phyloP scores from a whole-genome alignment of 2,113 vertebrate genomes.

The Sclerurus mexicanus region DNA sequence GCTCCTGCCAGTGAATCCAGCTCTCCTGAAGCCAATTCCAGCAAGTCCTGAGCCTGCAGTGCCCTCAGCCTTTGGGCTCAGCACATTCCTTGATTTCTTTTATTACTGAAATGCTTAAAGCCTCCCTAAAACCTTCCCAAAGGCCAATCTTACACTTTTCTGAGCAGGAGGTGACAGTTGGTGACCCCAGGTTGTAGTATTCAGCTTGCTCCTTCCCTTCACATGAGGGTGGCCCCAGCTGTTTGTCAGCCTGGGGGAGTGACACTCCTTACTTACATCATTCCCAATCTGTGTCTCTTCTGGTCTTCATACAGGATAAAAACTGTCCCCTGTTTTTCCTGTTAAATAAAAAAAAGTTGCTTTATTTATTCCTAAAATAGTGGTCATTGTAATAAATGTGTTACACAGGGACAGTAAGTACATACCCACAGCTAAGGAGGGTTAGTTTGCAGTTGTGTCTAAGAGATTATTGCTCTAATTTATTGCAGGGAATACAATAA shows the following conservation, averaged over 20 bases:
- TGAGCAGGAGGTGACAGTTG: not conserved
- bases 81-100: not conserved
- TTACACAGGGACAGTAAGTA: not conserved
- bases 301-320: slow-evolving; percentile 74
- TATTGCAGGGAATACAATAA: not conserved
- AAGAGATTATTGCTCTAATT: not conserved
- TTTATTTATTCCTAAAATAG: not conserved
- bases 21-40: not conserved
- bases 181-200: not conserved
- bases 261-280: slow-evolving; percentile 72
- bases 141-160: not conserved
- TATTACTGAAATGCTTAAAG: not conserved
- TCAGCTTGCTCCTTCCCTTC: not conserved
- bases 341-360: slow-evolving; percentile 18
- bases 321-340: slow-evolving; percentile 78
- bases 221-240: not conserved
- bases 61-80: not conserved
- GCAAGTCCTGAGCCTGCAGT: not conserved
- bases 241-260: not conserved
- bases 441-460: not conserved
- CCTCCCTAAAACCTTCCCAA: not conserved
- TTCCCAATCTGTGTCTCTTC: slow-evolving; percentile 70
- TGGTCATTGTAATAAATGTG: not conserved
- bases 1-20: not conserved
- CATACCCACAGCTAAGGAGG: not conserved